These are phyloP conservation scores for Nautilus pompilius DNA, from an alignment of 1,140 invertebrate genomes.

Conservation along the genomic window DNA sequence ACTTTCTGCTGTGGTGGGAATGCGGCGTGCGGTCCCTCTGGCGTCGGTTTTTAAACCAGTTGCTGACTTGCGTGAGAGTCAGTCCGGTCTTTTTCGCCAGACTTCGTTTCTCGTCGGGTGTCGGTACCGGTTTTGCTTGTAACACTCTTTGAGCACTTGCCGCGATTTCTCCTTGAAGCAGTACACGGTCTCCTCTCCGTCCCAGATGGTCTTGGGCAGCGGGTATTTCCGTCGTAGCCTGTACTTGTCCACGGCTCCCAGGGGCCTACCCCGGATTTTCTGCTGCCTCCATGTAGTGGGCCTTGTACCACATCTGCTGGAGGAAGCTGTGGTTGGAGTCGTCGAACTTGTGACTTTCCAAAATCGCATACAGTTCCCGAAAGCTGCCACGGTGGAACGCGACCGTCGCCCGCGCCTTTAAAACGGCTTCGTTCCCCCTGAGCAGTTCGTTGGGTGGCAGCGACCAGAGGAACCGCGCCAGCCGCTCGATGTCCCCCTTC, in stretches of 20 bases:
- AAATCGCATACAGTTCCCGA: constrained; percentile 83
- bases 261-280: constrained; percentile 76
- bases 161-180: constrained; percentile 95
- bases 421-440: constrained; percentile 86
- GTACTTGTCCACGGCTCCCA: constrained; percentile 88
- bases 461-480: constrained; percentile 95
- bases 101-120: constrained; percentile 90
- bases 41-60: constrained; percentile 97
- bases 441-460: constrained; percentile 91
- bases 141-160: constrained; percentile 69
- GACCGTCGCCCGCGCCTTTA: constrained; percentile 97
- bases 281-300: constrained; percentile 93
- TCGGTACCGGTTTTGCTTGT: constrained; percentile 77
- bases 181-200: constrained; percentile 96
- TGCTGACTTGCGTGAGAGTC: constrained; percentile 88
- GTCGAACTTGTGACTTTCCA: constrained; percentile 88
- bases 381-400: constrained; percentile 68
- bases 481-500: constrained; percentile 85
- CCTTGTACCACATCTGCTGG: constrained; percentile 93
- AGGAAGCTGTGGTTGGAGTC: constrained; percentile 78
- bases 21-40: constrained; percentile 72
- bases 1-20: constrained; percentile 24
- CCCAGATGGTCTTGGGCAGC: constrained; percentile 96
- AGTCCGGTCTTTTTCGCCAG: constrained; percentile 85
- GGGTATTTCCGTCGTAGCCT: constrained; percentile 87